Conservation (phyloP, 2,113 vertebrate genomes). For the Epinephelus cyanopodus region DNA sequence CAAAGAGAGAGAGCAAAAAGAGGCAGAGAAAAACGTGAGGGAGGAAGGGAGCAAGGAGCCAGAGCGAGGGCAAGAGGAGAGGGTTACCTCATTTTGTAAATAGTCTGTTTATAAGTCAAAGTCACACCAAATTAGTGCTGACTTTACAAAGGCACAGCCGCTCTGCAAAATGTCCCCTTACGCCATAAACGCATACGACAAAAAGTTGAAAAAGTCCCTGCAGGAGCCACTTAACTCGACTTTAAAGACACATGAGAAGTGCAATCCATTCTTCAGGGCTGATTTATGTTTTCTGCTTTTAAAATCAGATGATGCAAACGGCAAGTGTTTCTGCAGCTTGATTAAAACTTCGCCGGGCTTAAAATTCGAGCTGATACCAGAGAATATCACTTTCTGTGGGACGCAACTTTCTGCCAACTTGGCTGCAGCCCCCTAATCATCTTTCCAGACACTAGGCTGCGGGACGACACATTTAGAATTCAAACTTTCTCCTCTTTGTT, state of each 20-base stretch:
- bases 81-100: conserved; percentile 72
- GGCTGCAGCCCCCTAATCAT: conserved; percentile 55
- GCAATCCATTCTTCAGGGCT: too few relatives aligned
- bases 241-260: neutral
- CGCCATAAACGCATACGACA: neutral
- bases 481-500: conserved; percentile 8
- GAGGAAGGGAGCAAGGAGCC: conserved; percentile 24
- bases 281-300: conserved; percentile 4
- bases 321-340: conserved; percentile 24
- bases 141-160: conserved; percentile 63
- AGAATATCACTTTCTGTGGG: conserved; percentile 34
- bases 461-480: neutral
- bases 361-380: neutral
- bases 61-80: conserved; percentile 17
- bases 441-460: conserved; percentile 69
- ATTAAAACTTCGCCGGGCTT: neutral
- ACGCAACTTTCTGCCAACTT: conserved; percentile 50
- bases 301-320: neutral
- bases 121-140: conserved; percentile 54
- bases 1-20: conserved; percentile 5
- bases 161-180: conserved; percentile 8
- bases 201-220: neutral
- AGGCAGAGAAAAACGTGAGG: conserved; percentile 19
- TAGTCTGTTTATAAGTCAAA: conserved; percentile 65
- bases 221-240: neutral